Conservation (phyloP, 2,888 invertebrate species). For the Eupithecia abbreviata region DNA sequence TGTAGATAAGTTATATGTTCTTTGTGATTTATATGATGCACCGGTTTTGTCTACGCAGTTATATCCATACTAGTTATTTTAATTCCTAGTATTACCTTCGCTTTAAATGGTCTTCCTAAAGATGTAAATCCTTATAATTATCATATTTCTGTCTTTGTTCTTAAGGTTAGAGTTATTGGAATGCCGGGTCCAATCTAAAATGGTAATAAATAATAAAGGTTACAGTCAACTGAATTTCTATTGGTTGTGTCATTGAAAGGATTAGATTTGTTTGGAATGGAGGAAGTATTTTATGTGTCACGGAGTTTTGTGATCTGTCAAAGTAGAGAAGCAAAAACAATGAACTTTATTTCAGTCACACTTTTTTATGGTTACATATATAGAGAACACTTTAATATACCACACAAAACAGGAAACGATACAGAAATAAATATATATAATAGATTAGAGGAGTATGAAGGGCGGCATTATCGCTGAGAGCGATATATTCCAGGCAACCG, state of each 20-base stretch:
- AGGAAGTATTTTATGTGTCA: constrained; percentile 32
- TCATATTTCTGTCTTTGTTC: constrained; percentile 23
- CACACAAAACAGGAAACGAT: too few species aligned
- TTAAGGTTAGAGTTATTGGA: constrained; percentile 23
- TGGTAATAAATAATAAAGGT: constrained; percentile 28
- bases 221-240: constrained; percentile 24
- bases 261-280: constrained; percentile 28
- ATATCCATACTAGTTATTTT: neutral
- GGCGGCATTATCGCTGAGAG: too few species aligned
- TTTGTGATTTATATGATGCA: neutral
- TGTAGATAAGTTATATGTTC: neutral
- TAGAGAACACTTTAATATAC: too few species aligned
- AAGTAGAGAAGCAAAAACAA: neutral
- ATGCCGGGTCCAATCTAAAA: constrained; percentile 28
- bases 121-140: neutral
- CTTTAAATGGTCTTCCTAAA: constrained; percentile 9
- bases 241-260: constrained; percentile 23
- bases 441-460: too few species aligned
- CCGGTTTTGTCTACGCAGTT: neutral
- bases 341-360: neutral
- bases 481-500: too few species aligned
- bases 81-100: neutral
- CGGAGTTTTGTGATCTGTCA: constrained; percentile 14
- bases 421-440: too few species aligned
- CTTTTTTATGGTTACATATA: neutral